Conservation (phyloP, 2,797 vertebrate species). For the Leucoraja ocellata region DNA sequence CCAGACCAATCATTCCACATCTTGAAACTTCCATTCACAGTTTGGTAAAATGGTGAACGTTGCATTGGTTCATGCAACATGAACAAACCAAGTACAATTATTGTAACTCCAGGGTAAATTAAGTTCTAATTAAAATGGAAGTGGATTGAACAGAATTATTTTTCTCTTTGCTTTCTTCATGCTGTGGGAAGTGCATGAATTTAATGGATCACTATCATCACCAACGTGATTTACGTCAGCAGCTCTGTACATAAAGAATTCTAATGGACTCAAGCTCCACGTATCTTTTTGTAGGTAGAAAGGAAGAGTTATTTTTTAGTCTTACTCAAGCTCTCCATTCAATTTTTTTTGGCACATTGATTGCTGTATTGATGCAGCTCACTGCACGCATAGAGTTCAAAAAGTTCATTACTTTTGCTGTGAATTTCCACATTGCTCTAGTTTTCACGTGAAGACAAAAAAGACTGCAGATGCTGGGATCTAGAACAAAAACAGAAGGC, state of each 20-base stretch:
- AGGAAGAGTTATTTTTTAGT: no score
- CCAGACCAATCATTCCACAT: background rate
- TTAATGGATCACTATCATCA: background rate
- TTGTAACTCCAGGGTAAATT: background rate
- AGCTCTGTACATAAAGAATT: background rate
- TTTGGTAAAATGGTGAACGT: background rate
- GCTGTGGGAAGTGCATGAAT: background rate
- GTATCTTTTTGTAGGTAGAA: no score
- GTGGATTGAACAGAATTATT: background rate
- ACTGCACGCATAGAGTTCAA: no score
- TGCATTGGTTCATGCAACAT: background rate
- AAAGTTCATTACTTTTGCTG: no score
- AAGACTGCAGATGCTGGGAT: no score
- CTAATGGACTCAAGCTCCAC: background rate
- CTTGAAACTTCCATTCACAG: background rate
- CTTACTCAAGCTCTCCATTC: no score
- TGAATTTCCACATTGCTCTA: no score
- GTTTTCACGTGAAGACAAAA: no score
- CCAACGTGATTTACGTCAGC: background rate
- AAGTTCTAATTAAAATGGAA: no score
- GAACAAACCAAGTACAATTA: background rate
- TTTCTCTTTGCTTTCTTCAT: background rate
- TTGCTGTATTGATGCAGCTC: no score
- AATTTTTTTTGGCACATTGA: no score
- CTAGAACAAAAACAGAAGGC: no score